phyloP scores from a whole-genome alignment of 2,797 vertebrate genomes.

The Cygnus olor region DNA sequence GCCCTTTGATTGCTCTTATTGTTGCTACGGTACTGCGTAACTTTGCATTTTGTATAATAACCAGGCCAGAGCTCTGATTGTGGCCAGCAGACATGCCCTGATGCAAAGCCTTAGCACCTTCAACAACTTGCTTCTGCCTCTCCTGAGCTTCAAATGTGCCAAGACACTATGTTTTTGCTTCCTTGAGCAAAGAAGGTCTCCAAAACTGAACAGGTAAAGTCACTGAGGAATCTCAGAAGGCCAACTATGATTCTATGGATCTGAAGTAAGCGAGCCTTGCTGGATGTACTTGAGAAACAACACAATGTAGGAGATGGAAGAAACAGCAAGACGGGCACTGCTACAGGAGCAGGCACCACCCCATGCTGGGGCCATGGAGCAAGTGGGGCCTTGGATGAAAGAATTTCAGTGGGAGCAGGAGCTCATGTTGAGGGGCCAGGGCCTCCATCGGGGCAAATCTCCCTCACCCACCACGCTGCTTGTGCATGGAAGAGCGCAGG shows the following conservation, averaged over 20 bases:
- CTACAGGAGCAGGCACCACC: neutral
- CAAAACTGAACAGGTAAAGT: neutral
- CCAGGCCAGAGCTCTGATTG: neutral
- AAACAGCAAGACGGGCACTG: neutral
- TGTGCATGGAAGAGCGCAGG: neutral
- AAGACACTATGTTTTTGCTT: neutral
- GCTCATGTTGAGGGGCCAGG: neutral
- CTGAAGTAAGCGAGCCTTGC: neutral
- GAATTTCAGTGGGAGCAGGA: neutral
- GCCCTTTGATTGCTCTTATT: neutral
- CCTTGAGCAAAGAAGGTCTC: neutral
- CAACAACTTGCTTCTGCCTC: neutral
- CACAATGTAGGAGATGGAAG: neutral
- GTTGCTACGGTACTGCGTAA: neutral
- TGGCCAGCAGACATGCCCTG: neutral
- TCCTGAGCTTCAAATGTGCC: neutral
- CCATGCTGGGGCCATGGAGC: neutral
- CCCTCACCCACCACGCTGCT: neutral
- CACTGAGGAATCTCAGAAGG: neutral
- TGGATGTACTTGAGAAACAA: neutral
- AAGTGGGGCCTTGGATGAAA: neutral
- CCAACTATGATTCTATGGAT: too few relatives aligned
- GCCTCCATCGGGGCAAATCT: neutral
- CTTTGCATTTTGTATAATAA: neutral
- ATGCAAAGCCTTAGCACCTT: neutral